A percentile compares a stretch with the other conserved stretches of the same genome.
Evolutionary conservation across 2,113 vertebrate genomes (phyloP).

Genomic region (Cebidichthys violaceus): DNA sequence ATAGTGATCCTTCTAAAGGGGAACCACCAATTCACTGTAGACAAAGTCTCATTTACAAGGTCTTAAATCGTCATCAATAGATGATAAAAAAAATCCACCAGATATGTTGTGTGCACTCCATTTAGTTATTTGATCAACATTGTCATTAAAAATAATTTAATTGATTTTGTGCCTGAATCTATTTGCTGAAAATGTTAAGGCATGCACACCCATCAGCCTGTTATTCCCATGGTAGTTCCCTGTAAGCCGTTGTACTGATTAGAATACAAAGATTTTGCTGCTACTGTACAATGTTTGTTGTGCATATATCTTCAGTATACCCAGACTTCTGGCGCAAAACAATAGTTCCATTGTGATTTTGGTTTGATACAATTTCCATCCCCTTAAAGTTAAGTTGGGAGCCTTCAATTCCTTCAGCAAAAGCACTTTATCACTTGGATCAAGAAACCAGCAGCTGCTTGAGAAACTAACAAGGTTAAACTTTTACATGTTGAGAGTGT

Average conservation of each 20-base stretch:
- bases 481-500: slow-evolving; percentile 26
- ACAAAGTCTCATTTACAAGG: slow-evolving; percentile 25
- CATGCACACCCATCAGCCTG: not conserved
- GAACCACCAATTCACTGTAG: slow-evolving; percentile 19
- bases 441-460: slow-evolving; percentile 25
- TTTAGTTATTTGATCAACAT: not conserved
- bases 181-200: slow-evolving; percentile 6
- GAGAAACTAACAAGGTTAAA: slow-evolving; percentile 37
- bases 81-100: slow-evolving; percentile 20
- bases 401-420: slow-evolving; percentile 24
- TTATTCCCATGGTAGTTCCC: not conserved
- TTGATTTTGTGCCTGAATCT: not conserved
- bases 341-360: not conserved
- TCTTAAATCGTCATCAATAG: slow-evolving; percentile 24
- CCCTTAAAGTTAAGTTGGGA: slow-evolving; percentile 16
- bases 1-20: slow-evolving; percentile 29
- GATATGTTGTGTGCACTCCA: slow-evolving; percentile 4
- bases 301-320: not conserved
- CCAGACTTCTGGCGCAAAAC: not conserved
- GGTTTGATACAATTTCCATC: slow-evolving; percentile 15
- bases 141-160: not conserved
- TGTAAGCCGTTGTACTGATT: not conserved
- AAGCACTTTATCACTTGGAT: slow-evolving; percentile 15
- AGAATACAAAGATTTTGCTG: not conserved
- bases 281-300: not conserved